Evolutionary conservation across 2,888 invertebrate genomes (phyloP).

Genomic region (Morinoia aosen): DNA sequence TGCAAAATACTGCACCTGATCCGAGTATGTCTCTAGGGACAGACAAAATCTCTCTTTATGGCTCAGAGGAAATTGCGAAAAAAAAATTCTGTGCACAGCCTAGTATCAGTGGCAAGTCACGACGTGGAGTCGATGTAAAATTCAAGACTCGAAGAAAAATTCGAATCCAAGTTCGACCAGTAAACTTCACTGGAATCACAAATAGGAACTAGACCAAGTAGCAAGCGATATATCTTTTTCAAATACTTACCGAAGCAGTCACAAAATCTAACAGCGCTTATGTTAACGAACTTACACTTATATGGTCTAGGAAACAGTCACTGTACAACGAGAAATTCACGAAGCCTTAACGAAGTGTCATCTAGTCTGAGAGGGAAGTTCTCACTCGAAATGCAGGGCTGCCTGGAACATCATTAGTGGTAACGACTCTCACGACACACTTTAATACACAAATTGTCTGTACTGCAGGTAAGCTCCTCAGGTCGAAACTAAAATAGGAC

Average conservation of each 20-base stretch:
- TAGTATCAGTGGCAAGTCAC: neutral
- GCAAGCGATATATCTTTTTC: neutral
- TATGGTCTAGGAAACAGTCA: neutral
- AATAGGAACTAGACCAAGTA: neutral
- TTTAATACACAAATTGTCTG: neutral
- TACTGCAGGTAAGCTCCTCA: neutral
- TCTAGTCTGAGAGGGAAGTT: neutral
- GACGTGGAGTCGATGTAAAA: neutral
- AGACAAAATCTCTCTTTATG: neutral
- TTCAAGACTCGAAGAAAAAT: no score
- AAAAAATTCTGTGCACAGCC: neutral
- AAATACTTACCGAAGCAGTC: neutral
- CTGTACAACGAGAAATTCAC: neutral
- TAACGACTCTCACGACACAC: neutral
- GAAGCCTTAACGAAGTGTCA: neutral
- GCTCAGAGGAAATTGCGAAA: neutral
- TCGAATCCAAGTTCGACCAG: neutral
- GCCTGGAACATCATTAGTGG: neutral
- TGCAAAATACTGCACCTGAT: neutral
- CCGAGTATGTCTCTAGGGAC: neutral
- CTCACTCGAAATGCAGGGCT: neutral
- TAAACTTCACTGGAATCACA: neutral
- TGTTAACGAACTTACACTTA: neutral
- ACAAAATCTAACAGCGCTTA: neutral
- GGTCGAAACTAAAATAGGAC: neutral